Conservation (phyloP, 2,113 vertebrate species). For the Penelope pileata region DNA sequence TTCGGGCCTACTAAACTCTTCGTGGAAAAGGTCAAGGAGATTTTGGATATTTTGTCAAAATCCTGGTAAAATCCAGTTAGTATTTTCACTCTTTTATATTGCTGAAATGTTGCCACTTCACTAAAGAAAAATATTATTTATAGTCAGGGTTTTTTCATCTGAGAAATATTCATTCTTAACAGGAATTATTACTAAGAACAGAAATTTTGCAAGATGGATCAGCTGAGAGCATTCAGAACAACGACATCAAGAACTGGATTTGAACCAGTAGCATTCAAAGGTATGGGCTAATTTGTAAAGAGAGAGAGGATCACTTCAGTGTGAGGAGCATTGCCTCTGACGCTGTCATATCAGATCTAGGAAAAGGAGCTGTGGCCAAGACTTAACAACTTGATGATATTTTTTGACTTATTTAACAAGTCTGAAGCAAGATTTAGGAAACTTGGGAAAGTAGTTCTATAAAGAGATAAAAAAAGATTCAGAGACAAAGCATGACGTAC, state of each 20-base stretch:
- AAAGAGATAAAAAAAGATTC: not conserved
- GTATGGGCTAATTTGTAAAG: not conserved
- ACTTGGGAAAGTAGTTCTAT: not conserved
- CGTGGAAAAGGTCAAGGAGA: slow-evolving; percentile 83
- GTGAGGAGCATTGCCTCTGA: not conserved
- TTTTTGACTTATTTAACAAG: not conserved
- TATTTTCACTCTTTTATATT: slow-evolving; percentile 82
- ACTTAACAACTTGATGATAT: not conserved
- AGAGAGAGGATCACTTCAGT: not conserved
- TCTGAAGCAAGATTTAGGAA: not conserved
- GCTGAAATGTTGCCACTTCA: slow-evolving; percentile 81
- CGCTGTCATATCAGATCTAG: not conserved
- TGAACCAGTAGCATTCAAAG: not conserved
- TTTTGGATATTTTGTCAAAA: slow-evolving; percentile 80
- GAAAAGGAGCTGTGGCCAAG: not conserved
- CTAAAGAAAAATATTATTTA: slow-evolving; percentile 64
- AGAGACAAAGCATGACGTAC: slow-evolving; percentile 72
- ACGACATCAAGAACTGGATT: not conserved
- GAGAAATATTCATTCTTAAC: not conserved
- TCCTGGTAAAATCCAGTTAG: slow-evolving; percentile 85
- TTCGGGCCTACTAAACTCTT: slow-evolving; percentile 83
- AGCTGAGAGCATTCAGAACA: not conserved
- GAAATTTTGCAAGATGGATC: not conserved
- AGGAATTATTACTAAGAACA: not conserved
- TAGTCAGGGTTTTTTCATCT: not conserved